phyloP scores from a whole-genome alignment of 2,888 invertebrate species.

The Girardia tigrina region DNA sequence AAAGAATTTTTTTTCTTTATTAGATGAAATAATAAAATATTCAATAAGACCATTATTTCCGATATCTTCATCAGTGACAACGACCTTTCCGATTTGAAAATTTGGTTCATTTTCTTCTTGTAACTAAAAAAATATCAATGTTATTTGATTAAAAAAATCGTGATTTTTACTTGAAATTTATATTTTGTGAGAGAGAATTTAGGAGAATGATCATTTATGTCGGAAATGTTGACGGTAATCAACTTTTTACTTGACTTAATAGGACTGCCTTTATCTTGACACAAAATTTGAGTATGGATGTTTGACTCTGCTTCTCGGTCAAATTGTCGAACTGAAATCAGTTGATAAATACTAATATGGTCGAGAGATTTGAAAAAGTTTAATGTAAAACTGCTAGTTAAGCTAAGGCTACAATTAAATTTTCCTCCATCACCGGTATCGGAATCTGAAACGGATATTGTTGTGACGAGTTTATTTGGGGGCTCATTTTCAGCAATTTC shows the following conservation, averaged over 20 bases:
- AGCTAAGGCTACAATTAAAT: conserved; percentile 15
- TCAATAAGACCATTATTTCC: background rate
- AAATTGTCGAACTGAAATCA: conserved; percentile 19
- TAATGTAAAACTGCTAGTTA: conserved; percentile 9
- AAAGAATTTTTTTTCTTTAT: background rate
- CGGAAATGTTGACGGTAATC: conserved; percentile 25
- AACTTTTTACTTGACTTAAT: conserved; percentile 13
- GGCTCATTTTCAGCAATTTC: conserved; percentile 20
- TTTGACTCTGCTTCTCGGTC: conserved; percentile 21
- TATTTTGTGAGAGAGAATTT: conserved; percentile 15
- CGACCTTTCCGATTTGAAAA: background rate
- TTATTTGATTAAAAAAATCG: background rate
- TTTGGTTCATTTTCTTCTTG: background rate
- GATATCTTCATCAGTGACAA: background rate
- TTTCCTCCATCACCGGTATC: conserved; percentile 28
- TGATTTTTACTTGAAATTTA: conserved; percentile 16
- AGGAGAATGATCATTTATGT: conserved; percentile 24
- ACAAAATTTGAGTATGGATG: background rate
- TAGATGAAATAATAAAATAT: background rate
- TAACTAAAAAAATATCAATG: background rate
- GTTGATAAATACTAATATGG: conserved; percentile 12
- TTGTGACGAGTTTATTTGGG: conserved; percentile 15
- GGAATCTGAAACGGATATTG: conserved; percentile 23
- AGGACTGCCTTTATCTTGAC: conserved; percentile 31
- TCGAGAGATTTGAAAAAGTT: background rate